Evolutionary conservation across 2,797 vertebrate genomes (phyloP).

Genomic region (Chromobotia macracanthus): DNA sequence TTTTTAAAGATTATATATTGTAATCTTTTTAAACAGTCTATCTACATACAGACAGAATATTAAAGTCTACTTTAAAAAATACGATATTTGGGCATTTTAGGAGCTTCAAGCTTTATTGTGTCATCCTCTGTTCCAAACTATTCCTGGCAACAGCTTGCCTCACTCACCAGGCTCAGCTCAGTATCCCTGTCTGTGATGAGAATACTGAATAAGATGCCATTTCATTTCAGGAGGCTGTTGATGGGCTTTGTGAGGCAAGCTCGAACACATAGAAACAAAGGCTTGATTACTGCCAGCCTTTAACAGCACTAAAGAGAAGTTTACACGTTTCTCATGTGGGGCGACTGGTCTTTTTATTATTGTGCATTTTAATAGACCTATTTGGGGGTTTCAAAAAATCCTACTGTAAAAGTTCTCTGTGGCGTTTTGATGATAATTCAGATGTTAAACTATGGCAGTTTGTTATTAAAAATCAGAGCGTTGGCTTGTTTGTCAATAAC

Average conservation of each 20-base stretch:
- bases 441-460: background rate
- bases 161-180: slow-evolving; percentile 65
- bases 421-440: slow-evolving; percentile 40
- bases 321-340: slow-evolving; percentile 30
- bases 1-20: background rate
- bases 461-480: background rate
- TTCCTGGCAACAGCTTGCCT: slow-evolving; percentile 75
- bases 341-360: slow-evolving; percentile 22
- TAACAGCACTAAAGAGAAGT: slow-evolving; percentile 60
- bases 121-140: slow-evolving; percentile 73
- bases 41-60: background rate
- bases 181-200: slow-evolving; percentile 78
- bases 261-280: slow-evolving; percentile 62
- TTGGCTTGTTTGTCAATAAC: background rate
- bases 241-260: slow-evolving; percentile 75
- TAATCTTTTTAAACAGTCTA: background rate
- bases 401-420: slow-evolving; percentile 2
- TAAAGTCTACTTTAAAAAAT: slow-evolving; percentile 12
- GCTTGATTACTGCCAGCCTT: slow-evolving; percentile 59
- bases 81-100: slow-evolving; percentile 49
- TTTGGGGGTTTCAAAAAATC: slow-evolving; percentile 9
- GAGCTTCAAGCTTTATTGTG: slow-evolving; percentile 65
- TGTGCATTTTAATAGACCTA: slow-evolving; percentile 31
- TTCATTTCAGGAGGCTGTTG: slow-evolving; percentile 81
- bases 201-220: slow-evolving; percentile 84